phyloP scores from a whole-genome alignment of 2,888 invertebrate genomes.

The Meghimatium bilineatum region DNA sequence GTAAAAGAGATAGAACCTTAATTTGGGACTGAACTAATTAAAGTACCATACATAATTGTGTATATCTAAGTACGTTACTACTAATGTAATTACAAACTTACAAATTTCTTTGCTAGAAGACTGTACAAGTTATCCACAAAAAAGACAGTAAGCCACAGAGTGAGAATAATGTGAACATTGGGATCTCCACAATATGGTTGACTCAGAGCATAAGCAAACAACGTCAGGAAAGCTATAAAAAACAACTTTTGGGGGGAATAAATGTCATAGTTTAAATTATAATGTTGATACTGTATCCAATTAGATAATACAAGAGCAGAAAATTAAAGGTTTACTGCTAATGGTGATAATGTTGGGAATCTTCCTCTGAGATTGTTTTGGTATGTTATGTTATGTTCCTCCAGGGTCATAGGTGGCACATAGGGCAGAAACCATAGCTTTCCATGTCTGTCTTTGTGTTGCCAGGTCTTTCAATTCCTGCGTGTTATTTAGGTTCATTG shows the following conservation, averaged over 20 bases:
- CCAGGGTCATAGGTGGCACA: no score
- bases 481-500: no score
- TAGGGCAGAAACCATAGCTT: no score
- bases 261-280: not conserved
- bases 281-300: not conserved
- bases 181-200: slow-evolving; percentile 77
- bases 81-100: not conserved
- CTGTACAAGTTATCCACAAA: slow-evolving; percentile 60
- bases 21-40: no score
- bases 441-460: no score
- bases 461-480: no score
- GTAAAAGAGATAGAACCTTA: no score
- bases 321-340: not conserved
- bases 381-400: no score
- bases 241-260: slow-evolving; percentile 56
- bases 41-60: no score
- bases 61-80: not conserved
- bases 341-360: no score
- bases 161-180: slow-evolving; percentile 73
- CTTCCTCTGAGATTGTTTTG: no score
- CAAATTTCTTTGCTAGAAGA: slow-evolving; percentile 10
- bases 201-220: slow-evolving; percentile 69
- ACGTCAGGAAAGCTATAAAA: slow-evolving; percentile 63
- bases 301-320: not conserved
- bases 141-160: slow-evolving; percentile 65